Evolutionary conservation across 53 echinoderm and acorn worm species (phyloP), one percentile per base, ranked within the genome.

Genomic region (Henricia sp.): DNA sequence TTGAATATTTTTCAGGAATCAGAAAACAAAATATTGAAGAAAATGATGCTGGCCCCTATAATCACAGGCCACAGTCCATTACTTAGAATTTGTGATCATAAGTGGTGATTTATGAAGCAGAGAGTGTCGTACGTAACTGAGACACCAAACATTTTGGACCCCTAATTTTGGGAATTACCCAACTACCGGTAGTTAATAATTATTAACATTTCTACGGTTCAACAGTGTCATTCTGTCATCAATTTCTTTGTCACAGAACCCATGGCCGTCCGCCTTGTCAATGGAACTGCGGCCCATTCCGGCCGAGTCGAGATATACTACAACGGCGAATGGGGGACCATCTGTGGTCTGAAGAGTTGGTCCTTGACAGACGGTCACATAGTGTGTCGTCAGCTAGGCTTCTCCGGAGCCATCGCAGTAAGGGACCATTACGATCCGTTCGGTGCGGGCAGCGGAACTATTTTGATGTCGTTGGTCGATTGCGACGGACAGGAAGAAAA

Each of bases 281-380:
- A 77, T 10, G 77, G 77, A 8, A 58, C 77, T 16, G 30, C 77
- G 8, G 10, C 42, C 32, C 37, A 77, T 33, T 77, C 77, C 17
- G 77, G 77, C 44, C 77, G 60, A 17, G 77, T 77, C 1, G 77
- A 77, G 59, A 42, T 77, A 40, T 77, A 77, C 77, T 77, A 77
- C 77, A 77, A 77, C 6, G 77, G 77, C 6, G 77, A 77, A 25
- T 77, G 77, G 77, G 77, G 77, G 26, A 77, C 59, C 16, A 48
- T 77, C 16, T 77, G 77, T 28, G 77, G 77, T 9, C 28, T 46
- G 59, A 40, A 40, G 16, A 41, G 77, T 60, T 77, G 77, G 77
- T 77, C 77, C 12, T 26, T 42, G 12, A 77, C 77, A 0, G 77
- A 77, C 32, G 77, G 77, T 43, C 46, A 77, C 13, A 60, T 77